Evolutionary conservation across 2,797 vertebrate genomes (phyloP), one percentile per base, ranked within the genome.

Genomic region (Acrossocheilus fasciatus): DNA sequence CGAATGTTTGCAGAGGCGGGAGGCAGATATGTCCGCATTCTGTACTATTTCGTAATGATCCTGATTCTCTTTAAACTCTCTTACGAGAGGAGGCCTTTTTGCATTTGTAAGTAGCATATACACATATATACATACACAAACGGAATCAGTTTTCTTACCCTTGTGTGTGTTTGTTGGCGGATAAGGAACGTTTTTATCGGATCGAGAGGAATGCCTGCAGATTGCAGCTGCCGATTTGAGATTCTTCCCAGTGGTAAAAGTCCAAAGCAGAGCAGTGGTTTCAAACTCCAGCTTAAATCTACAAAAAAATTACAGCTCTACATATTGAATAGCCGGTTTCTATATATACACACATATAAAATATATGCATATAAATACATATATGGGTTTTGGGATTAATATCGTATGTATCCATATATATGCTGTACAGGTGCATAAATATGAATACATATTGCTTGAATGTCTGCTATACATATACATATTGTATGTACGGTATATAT

Each of bases 221-320:
- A 96, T 96, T 94, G 95, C 96, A 97, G 96, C 96, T 97, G 96
- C 96, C 97, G 95, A 94, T 93, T 96, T 94, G 95, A 95, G 93
- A 92, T 94, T 96, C 93, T 94, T 94, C 94, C 94, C 81, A 83
- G 79, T 88, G 89, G 85, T 92, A 88, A 81, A 90, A 94, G 93
- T 93, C 88, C 95, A 95, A 80, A 96, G 95, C 95, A 96, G 96
- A 97, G 96, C 97, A 96, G 96, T 96, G 96, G 95, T 79, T 96
- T 96, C 95, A 96, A 97, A 97, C 96, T 97, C 96, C 95, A 93
- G 96, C 97, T 98, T 98, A 97, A 98, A 95, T 97, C 97, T 98
- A 98, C 97, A 97, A 97, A 98, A 96, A 94, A 97, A 96, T 95
- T 96, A 98, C 97, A 98, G 95, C 97, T 97, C 97, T 97, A 97